Evolutionary conservation across 2,113 vertebrate species (phyloP), one percentile per base, ranked within the genome.

Genomic region (Caloenas nicobarica): DNA sequence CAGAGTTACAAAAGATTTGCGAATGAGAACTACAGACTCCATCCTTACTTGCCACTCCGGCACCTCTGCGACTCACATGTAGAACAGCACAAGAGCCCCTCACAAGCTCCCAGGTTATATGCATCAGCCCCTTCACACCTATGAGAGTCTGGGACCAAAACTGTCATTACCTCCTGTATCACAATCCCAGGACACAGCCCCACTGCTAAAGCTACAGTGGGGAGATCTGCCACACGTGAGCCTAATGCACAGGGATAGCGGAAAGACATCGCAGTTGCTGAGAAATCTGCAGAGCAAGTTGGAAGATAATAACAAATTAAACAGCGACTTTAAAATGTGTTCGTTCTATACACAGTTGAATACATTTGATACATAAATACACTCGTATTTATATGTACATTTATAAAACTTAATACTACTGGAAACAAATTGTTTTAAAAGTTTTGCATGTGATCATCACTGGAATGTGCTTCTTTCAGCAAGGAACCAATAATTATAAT

Each of bases 151-250:
- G 9, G 34, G 26, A 36, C 12, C 11, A 21, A 60, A 42, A n/a
- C 9, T 15, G 2, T 13, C 9, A 0, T n/a, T 7, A 15, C 11
- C 13, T 19, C 10, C 15, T 26, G 7, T 8, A 13, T 6, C 13
- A 11, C 31, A 50, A 8, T 31, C 33, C 42, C 8, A 40, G 29
- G 26, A n/a, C 38, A 15, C 11, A 38, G 79, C 4, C 16, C 19
- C 44, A 19, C 29, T 18, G 8, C 36, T 0, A 0, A 7, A 8
- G 9, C 38, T 10, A 3, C 24, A 19, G 21, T 0, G 4, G 14
- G 51, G 21, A 60, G 31, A 71, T 0, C 1, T 24, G 53, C 17
- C 23, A 17, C 34, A 28, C 12, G 4, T 5, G 3, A 74, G 17
- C 6, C 17, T 29, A 42, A 29, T 5, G 29, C 19, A 34, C 19